Evolutionary conservation across 2,113 vertebrate species (phyloP).

Genomic region (Porphyrio hochstetteri): DNA sequence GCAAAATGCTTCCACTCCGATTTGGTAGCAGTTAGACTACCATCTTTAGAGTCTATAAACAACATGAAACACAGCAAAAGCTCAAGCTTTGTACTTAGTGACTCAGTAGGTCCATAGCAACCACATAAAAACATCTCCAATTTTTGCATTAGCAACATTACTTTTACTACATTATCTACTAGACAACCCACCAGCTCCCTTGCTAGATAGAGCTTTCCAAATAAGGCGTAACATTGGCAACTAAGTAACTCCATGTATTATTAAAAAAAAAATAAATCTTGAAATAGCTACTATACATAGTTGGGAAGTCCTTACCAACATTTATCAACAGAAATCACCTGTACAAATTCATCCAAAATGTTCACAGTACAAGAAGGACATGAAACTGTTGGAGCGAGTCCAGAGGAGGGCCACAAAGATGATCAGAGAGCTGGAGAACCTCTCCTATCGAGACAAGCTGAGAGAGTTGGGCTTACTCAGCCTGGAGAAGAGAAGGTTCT

Average conservation of each 20-base stretch:
- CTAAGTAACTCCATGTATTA: neutral
- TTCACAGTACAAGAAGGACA: neutral
- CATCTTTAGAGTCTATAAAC: neutral
- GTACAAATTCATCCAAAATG: neutral
- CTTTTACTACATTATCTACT: neutral
- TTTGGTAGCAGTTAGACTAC: constrained; percentile 16
- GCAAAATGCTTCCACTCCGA: constrained; percentile 26
- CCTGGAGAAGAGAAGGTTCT: too few species aligned
- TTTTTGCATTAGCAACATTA: constrained; percentile 1
- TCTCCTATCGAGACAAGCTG: too few species aligned
- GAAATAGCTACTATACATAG: neutral
- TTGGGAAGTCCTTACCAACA: neutral
- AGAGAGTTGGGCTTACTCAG: too few species aligned
- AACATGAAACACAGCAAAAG: neutral
- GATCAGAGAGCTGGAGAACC: too few species aligned
- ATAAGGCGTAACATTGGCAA: neutral
- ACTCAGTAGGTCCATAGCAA: neutral
- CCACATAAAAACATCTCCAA: neutral
- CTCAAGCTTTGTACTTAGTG: neutral
- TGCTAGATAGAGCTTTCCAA: neutral
- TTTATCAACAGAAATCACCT: neutral
- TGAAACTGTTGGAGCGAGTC: too few species aligned
- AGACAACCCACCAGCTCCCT: neutral
- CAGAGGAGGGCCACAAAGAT: too few species aligned
- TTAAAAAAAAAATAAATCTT: neutral